Evolutionary conservation across 2,797 vertebrate genomes (phyloP).

Genomic region (Lepidocolaptes lacrymiger): DNA sequence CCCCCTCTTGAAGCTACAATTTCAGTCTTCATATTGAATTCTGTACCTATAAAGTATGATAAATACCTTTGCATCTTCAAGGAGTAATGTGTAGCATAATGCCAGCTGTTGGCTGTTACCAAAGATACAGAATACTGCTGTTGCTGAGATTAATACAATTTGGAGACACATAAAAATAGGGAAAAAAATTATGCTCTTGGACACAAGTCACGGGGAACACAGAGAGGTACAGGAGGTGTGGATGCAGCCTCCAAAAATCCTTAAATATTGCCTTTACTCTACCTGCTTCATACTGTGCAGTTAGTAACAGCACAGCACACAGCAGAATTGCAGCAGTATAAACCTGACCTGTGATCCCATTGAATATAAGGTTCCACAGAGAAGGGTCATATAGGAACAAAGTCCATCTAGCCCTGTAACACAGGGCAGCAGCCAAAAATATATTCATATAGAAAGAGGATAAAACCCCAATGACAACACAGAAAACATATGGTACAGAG

Average conservation of each 20-base stretch:
- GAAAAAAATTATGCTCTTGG: not conserved
- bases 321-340: not conserved
- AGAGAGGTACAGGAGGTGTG: not conserved
- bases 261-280: not conserved
- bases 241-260: not conserved
- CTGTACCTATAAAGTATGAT: not conserved
- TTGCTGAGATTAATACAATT: not conserved
- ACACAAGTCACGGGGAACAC: not conserved
- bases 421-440: not conserved
- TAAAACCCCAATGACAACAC: not conserved
- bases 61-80: not conserved
- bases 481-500: not conserved
- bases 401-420: not conserved
- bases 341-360: not conserved
- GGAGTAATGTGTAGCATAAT: not conserved
- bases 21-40: not conserved
- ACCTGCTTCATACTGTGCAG: not conserved
- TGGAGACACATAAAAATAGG: not conserved
- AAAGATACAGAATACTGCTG: not conserved
- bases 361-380: not conserved
- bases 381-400: rapidly evolving
- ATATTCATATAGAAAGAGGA: not conserved
- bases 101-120: not conserved
- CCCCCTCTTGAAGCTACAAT: not conserved
- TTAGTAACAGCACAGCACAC: not conserved